Evolutionary conservation across 2,888 invertebrate genomes (phyloP).

Genomic region (Ommatoiulus sabulosus): DNA sequence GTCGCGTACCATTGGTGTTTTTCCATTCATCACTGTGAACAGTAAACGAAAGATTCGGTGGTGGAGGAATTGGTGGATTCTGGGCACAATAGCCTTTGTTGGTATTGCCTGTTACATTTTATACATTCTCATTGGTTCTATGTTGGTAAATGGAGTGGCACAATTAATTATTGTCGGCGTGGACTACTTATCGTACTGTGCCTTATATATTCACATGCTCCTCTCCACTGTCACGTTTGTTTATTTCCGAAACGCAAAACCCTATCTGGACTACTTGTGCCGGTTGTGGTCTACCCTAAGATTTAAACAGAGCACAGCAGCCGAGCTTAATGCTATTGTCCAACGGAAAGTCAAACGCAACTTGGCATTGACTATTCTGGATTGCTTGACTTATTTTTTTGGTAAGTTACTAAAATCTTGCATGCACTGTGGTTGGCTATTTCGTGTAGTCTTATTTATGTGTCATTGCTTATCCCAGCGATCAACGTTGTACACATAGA

Average conservation of each 20-base stretch:
- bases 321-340: background rate
- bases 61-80: conserved; percentile 19
- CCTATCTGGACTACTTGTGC: background rate
- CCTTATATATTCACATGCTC: background rate
- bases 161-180: background rate
- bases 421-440: too few species aligned
- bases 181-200: background rate
- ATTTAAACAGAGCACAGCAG: background rate
- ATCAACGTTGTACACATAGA: background rate
- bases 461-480: background rate
- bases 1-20: background rate
- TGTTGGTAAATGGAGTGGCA: background rate
- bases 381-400: background rate
- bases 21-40: background rate
- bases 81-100: background rate
- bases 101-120: background rate
- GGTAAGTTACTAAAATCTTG: background rate
- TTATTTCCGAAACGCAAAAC: background rate
- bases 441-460: too few species aligned
- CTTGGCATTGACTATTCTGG: background rate
- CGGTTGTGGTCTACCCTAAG: background rate
- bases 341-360: background rate
- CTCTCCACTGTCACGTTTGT: background rate
- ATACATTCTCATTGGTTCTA: background rate
- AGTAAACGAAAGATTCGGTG: background rate